phyloP scores from a whole-genome alignment of 2,113 vertebrate species.

The Chaenocephalus aceratus region DNA sequence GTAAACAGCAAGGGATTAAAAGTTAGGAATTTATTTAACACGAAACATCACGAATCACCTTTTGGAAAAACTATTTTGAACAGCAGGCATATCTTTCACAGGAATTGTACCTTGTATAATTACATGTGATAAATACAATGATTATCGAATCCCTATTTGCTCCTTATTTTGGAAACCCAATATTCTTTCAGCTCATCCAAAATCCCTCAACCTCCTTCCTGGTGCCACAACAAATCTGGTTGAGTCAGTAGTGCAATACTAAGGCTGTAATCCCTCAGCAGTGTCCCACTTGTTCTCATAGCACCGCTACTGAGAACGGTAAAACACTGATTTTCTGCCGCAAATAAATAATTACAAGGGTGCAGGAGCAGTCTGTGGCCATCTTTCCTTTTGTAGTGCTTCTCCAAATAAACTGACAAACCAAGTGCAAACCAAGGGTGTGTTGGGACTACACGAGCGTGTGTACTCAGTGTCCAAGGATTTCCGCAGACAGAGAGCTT shows the following conservation, averaged over 20 bases:
- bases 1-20: slow-evolving; percentile 18
- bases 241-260: background rate
- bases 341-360: slow-evolving; percentile 16
- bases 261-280: slow-evolving; percentile 4
- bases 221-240: background rate
- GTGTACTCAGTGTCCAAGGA: slow-evolving; percentile 18
- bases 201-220: background rate
- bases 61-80: background rate
- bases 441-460: background rate
- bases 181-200: background rate
- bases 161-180: background rate
- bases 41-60: background rate
- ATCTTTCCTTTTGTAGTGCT: slow-evolving; percentile 52
- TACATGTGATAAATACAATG: too few relatives aligned
- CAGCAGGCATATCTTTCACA: too few relatives aligned
- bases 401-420: slow-evolving; percentile 41
- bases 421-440: slow-evolving; percentile 6
- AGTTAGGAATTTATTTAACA: background rate
- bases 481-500: slow-evolving; percentile 26
- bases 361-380: slow-evolving; percentile 31
- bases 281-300: slow-evolving; percentile 19
- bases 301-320: background rate
- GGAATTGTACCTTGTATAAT: too few relatives aligned
- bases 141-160: background rate
- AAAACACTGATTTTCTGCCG: slow-evolving; percentile 1